Evolutionary conservation across 2,888 invertebrate species (phyloP).

Genomic region (Drosophila quinaria): DNA sequence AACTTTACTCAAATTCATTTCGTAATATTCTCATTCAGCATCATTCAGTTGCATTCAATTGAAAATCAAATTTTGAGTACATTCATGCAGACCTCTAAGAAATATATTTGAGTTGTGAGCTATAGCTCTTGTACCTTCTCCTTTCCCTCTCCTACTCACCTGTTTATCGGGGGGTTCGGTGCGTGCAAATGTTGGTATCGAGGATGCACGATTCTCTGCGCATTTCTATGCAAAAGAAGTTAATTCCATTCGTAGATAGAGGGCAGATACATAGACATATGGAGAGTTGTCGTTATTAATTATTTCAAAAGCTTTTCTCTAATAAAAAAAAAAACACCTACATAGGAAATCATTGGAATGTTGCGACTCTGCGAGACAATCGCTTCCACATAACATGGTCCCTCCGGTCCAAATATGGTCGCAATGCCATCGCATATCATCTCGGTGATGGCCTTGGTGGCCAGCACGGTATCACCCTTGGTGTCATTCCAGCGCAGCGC

Average conservation of each 20-base stretch:
- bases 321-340: slow-evolving; percentile 87
- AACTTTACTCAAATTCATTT: no score
- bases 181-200: slow-evolving; percentile 95
- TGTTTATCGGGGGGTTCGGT: slow-evolving; percentile 97
- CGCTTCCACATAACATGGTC: slow-evolving; percentile 97
- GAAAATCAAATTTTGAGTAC: no score
- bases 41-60: no score
- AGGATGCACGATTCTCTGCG: slow-evolving; percentile 95
- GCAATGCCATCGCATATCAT: slow-evolving; percentile 96
- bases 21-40: no score
- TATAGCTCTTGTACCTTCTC: not conserved
- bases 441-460: slow-evolving; percentile 94
- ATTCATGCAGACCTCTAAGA: no score
- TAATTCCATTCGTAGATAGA: not conserved
- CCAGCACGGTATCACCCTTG: slow-evolving; percentile 92
- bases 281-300: not conserved
- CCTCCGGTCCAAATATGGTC: slow-evolving; percentile 98
- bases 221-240: slow-evolving; percentile 91
- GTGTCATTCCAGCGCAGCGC: slow-evolving; percentile 93
- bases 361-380: slow-evolving; percentile 97
- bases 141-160: slow-evolving; percentile 86
- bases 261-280: not conserved
- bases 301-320: slow-evolving; percentile 18
- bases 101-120: slow-evolving; percentile 16
- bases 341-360: slow-evolving; percentile 98